A percentile compares a stretch with the other conserved stretches of the same genome.
Evolutionary conservation across 2,797 vertebrate genomes (phyloP).

Genomic region (Pachyuromys duprasi): DNA sequence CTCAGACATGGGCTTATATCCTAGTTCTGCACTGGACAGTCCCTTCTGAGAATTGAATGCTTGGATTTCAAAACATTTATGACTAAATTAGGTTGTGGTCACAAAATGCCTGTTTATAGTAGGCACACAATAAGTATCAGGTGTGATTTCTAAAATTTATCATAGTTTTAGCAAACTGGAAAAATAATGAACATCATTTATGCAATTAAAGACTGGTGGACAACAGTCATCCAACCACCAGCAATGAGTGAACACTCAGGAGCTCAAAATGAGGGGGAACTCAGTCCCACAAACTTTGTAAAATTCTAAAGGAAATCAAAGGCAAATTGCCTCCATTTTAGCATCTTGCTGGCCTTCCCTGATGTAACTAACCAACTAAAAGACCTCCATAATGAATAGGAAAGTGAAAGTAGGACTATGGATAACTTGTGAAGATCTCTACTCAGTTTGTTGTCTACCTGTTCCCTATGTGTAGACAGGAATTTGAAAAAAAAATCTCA

Average conservation of each 20-base stretch:
- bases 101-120: not conserved
- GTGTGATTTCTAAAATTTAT: not conserved
- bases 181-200: not conserved
- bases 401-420: fast-evolving
- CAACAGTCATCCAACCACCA: not conserved
- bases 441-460: not conserved
- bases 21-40: not conserved
- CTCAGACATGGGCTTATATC: not conserved
- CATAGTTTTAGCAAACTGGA: not conserved
- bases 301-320: not conserved
- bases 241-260: not conserved
- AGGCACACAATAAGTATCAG: not conserved
- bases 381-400: not conserved
- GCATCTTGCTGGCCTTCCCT: not conserved
- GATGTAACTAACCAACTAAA: not conserved
- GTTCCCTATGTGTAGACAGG: not conserved
- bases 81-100: not conserved
- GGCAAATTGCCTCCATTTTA: not conserved
- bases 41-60: not conserved
- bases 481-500: not conserved
- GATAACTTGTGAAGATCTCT: not conserved
- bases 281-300: not conserved
- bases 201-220: not conserved
- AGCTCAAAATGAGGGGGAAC: not conserved
- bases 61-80: not conserved